phyloP scores from a whole-genome alignment of 2,888 invertebrate genomes.

The Labia minor region DNA sequence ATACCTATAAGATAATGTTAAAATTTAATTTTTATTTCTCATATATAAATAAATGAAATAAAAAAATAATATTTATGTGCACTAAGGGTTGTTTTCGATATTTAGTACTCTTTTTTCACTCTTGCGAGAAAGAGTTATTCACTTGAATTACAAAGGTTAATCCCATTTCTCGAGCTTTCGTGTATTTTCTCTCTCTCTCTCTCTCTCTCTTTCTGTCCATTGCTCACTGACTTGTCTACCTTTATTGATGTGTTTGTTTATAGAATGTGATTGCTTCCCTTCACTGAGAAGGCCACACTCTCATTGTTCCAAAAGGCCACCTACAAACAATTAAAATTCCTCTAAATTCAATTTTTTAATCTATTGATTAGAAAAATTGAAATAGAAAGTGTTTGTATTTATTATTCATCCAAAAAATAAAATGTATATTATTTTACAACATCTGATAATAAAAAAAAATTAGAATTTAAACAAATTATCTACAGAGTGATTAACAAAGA shows the following conservation, averaged over 20 bases:
- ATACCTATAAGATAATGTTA: no score
- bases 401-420: no score
- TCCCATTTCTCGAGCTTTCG: slow-evolving; percentile 2
- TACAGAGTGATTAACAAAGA: no score
- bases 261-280: neutral
- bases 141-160: slow-evolving; percentile 4
- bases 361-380: neutral
- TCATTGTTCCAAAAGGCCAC: neutral
- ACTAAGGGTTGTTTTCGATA: neutral
- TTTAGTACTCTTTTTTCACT: neutral
- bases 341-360: neutral
- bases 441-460: no score
- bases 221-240: neutral
- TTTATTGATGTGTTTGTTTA: slow-evolving; percentile 8
- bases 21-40: no score
- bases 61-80: neutral
- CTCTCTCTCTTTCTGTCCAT: no score
- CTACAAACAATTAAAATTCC: neutral
- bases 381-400: no score
- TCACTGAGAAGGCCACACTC: neutral
- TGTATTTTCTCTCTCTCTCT: neutral
- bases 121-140: neutral
- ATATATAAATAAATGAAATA: no score
- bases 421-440: no score
- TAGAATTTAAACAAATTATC: no score